Conservation (phyloP, 2,113 vertebrate genomes). For the Ciconia stormi region DNA sequence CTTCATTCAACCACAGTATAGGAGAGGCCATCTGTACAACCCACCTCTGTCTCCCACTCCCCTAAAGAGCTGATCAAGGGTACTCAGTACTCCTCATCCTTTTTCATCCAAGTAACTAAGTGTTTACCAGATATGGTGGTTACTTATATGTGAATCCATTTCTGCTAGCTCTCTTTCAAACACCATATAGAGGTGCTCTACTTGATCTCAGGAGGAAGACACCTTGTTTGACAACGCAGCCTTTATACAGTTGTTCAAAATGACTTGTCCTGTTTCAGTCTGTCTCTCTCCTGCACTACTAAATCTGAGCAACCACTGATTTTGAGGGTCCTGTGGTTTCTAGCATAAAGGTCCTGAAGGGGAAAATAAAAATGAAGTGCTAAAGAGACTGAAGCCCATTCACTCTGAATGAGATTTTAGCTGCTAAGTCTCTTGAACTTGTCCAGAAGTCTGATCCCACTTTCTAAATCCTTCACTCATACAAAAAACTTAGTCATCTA, state of each 20-base stretch:
- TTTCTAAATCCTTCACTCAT: not conserved
- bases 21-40: not conserved
- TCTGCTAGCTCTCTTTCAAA: not conserved
- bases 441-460: not conserved
- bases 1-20: not conserved
- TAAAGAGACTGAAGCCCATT: not conserved
- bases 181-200: not conserved
- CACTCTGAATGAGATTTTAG: not conserved
- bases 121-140: not conserved
- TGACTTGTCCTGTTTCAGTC: not conserved
- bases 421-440: not conserved
- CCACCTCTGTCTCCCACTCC: not conserved
- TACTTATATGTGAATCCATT: not conserved
- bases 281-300: not conserved
- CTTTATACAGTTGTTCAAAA: not conserved
- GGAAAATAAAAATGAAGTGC: not conserved
- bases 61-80: not conserved
- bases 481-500: not conserved
- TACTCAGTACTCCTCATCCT: not conserved
- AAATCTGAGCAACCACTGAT: not conserved
- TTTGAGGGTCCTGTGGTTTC: not conserved
- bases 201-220: not conserved
- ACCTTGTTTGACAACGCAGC: not conserved
- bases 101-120: not conserved
- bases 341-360: not conserved